Conservation (phyloP, 1,140 invertebrate genomes). For the Galleria mellonella region DNA sequence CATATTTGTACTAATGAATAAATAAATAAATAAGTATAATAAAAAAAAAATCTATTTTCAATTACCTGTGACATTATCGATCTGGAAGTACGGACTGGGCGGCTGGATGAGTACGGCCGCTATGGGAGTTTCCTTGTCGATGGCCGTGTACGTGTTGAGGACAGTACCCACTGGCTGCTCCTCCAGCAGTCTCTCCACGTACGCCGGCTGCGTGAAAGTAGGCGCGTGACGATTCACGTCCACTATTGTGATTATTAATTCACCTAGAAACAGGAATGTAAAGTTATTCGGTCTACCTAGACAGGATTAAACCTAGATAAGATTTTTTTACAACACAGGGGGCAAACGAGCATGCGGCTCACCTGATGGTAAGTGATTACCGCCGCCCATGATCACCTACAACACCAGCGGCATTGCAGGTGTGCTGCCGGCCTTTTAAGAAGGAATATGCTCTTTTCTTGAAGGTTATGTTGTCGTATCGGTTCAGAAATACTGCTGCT, state of each 20-base stretch:
- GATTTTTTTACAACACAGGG: too few species aligned
- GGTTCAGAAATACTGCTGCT: too few species aligned
- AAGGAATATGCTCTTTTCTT: too few species aligned
- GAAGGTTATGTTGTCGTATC: too few species aligned
- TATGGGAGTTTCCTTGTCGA: slow-evolving; percentile 89
- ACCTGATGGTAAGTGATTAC: too few species aligned
- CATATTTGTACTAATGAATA: too few species aligned
- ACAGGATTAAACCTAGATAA: too few species aligned
- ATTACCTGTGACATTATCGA: slow-evolving; percentile 83
- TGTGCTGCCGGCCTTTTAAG: too few species aligned
- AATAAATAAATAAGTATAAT: background rate
- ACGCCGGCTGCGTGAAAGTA: slow-evolving; percentile 80
- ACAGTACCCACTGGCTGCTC: slow-evolving; percentile 88
- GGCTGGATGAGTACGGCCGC: slow-evolving; percentile 83
- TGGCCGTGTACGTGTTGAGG: slow-evolving; percentile 86
- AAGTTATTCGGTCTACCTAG: too few species aligned
- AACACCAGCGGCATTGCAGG: too few species aligned
- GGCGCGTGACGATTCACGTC: slow-evolving; percentile 84
- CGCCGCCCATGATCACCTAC: too few species aligned
- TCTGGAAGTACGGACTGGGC: slow-evolving; percentile 83
- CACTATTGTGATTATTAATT: slow-evolving; percentile 89
- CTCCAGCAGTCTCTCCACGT: slow-evolving; percentile 84
- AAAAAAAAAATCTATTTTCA: background rate
- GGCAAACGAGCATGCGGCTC: too few species aligned
- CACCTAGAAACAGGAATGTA: slow-evolving; percentile 76